Evolutionary conservation across 2,888 invertebrate species (phyloP), one percentile per base, ranked within the genome.

Genomic region (Yponomeuta plumbellus): DNA sequence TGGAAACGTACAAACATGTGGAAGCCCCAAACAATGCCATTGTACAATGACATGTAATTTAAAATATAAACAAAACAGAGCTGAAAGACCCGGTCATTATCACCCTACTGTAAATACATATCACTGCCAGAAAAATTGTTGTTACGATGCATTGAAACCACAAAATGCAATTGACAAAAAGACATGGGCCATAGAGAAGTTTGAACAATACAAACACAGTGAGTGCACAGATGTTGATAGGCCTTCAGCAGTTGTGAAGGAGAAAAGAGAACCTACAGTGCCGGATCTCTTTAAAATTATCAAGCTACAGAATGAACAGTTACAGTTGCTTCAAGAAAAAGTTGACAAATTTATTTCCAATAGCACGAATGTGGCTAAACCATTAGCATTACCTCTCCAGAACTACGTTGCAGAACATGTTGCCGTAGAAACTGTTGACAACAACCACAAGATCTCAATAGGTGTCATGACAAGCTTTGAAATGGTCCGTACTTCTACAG

Each of bases 391-490:
- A 61, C 76, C 73, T 1, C 65, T 77, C 17, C 77, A 83, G 68
- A 83, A 81, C 63, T 80, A 74, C 70, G 75, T 80, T 20, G 76
- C 80, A 2, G 83, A 86, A 68, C 83, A 85, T 69, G 79, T 85
- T 6, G 75, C 83, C 62, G 70, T 88, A 71, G 76, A 81, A 78
- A 74, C 79, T 73, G 79, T 73, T 79, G 80, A 84, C 79, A 81
- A 80, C 68, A 84, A 80, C 69, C 92, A 84, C 73, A 94, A 92
- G 81, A 93, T 94, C 74, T 94, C 95, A 0, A 94, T 95, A 66
- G 94, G 94, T 67, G 93, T 95, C 2, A 95, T 94, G 93, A 94
- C 94, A 1, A 94, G 94, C 79, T 94, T 94, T 80, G 94, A 95
- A 84, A 92, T 94, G 76, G 86, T 91, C 0, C 75, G 85, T 62